Base-by-base conservation (phyloP, 2,797 vertebrate genomes). In the Miichthys miiuy region DNA sequence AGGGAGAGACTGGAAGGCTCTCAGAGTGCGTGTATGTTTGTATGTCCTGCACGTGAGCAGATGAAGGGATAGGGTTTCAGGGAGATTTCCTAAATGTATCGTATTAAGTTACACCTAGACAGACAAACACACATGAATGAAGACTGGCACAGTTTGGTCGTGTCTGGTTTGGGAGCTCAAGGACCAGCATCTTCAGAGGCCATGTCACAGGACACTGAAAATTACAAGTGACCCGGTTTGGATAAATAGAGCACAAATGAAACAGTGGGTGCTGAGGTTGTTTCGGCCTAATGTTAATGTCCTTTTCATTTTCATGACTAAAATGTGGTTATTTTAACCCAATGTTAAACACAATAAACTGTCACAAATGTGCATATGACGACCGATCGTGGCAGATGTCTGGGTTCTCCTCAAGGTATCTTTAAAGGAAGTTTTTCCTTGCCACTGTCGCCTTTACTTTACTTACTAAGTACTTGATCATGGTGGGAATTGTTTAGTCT, bases 1-100 rank as follows among this genome's bases (percentile, higher is more conserved):
- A 92, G 90, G 90, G 92, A 92, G 84, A 80, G 87, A 83, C 83
- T 83, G 78, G 67, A 82, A 81, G 67, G 79, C 78, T 83, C 50
- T 73, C 65, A 70, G 74, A 78, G 82, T 85, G 78, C 79, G 23
- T 82, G 69, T 58, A 56, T 80, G 80, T 86, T 69, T 88, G 72
- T 81, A 56, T 69, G 69, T 85, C 76, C 81, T 77, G 72, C 79
- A 72, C 38, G 66, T 82, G 83, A 86, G 34, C 66, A 72, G 46
- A 77, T 75, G 54, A 81, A 79, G 65, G 55, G 62, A 68, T 71
- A 47, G n/a, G 51, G 82, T 88, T 84, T 86, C 57, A 66, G 72
- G 74, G 70, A 72, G 77, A 66, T 83, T 84, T 80, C 34, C 67
- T 79, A 68, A 80, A 72, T 52, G 71, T 68, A 41, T 68, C 38